Evolutionary conservation across 1,140 invertebrate species (phyloP).

Genomic region (Nasonia giraulti): DNA sequence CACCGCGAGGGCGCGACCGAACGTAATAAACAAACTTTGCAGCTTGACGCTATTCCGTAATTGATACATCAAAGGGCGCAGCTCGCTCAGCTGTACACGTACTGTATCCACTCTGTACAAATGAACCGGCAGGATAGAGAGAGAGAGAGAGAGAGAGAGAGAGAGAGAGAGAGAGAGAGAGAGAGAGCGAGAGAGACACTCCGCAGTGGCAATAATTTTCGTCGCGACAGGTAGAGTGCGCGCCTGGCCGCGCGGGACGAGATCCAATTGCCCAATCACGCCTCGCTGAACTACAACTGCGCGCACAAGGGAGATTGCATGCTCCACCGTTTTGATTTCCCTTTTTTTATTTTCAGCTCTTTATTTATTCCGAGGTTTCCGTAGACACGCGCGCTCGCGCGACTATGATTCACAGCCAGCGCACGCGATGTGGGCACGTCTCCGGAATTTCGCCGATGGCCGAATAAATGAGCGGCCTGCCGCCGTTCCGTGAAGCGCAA

Average conservation of each 20-base stretch:
- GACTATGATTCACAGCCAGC: not conserved
- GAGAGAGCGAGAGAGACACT: not conserved
- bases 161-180: too few relatives aligned
- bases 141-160: too few relatives aligned
- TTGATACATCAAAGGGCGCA: slow-evolving; percentile 39
- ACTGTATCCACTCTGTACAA: not conserved
- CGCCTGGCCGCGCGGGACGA: not conserved
- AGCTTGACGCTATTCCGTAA: slow-evolving; percentile 32
- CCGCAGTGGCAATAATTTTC: slow-evolving; percentile 17
- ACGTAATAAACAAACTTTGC: slow-evolving; percentile 40
- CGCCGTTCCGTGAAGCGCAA: not conserved
- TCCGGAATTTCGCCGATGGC: not conserved
- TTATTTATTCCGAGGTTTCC: not conserved
- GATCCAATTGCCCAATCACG: slow-evolving; percentile 31
- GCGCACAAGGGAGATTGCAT: not conserved
- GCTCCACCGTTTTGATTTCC: not conserved
- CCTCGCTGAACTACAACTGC: slow-evolving; percentile 9
- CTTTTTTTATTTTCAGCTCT: not conserved
- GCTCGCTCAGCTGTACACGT: not conserved
- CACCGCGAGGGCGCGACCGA: not conserved
- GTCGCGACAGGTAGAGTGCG: slow-evolving; percentile 1
- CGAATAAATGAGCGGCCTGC: not conserved
- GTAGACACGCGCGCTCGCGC: not conserved
- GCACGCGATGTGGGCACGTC: not conserved
- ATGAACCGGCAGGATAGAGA: slow-evolving; percentile 1